A percentile compares a stretch with the other conserved stretches of the same genome.
Conservation (phyloP, 2,113 vertebrate species). For the Bufo gargarizans region DNA sequence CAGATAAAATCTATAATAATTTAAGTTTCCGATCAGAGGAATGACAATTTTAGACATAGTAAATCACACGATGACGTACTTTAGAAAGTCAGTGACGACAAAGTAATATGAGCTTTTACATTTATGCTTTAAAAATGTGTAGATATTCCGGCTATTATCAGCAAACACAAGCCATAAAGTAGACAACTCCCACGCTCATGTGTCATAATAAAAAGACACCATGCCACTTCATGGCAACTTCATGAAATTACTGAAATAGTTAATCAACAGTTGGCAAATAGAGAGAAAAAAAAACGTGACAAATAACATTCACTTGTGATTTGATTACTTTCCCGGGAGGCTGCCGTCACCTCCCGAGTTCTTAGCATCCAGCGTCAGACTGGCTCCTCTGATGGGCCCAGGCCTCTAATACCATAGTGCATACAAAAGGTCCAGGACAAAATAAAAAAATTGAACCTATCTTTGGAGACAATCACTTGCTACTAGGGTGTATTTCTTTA, state of each 20-base stretch:
- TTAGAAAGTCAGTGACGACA: slow-evolving; percentile 39
- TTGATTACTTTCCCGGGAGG: neutral
- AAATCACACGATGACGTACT: slow-evolving; percentile 54
- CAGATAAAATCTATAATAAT: slow-evolving; percentile 41
- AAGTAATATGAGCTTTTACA: neutral
- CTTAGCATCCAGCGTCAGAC: too few relatives aligned
- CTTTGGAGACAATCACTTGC: too few relatives aligned
- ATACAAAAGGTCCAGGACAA: too few relatives aligned
- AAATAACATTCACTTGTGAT: neutral
- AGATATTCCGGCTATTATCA: slow-evolving; percentile 21
- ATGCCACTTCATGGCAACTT: neutral
- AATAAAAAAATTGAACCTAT: too few relatives aligned
- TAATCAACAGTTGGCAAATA: neutral
- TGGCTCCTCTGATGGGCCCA: too few relatives aligned
- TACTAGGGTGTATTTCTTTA: too few relatives aligned
- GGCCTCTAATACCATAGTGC: too few relatives aligned
- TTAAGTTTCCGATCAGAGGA: neutral
- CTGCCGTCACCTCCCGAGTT: too few relatives aligned
- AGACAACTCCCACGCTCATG: neutral
- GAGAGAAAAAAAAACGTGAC: neutral
- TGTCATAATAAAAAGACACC: slow-evolving; percentile 41
- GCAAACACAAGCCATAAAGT: slow-evolving; percentile 19
- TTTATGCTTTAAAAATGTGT: neutral
- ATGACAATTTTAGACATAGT: slow-evolving; percentile 26
- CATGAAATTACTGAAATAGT: neutral